Evolutionary conservation across 1,140 invertebrate species (phyloP).

Genomic region (Probaryconus sp.): DNA sequence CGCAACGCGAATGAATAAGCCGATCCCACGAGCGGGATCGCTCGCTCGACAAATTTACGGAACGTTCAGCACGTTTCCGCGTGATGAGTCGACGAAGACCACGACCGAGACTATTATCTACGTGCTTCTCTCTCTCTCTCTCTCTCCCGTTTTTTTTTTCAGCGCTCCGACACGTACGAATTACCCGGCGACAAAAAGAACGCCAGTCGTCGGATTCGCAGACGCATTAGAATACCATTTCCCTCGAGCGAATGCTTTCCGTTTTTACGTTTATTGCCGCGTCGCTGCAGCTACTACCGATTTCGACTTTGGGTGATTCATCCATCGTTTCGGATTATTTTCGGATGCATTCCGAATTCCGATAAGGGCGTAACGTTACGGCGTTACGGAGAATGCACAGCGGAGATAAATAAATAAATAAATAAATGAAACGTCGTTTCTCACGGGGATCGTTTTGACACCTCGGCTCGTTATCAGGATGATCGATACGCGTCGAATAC

Average conservation of each 20-base stretch:
- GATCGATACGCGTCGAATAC: constrained; percentile 55
- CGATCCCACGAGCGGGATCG: constrained; percentile 63
- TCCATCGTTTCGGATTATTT: constrained; percentile 7
- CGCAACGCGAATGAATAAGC: constrained; percentile 68
- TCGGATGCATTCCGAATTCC: constrained; percentile 13
- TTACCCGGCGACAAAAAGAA: background rate
- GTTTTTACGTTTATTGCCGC: too few relatives aligned
- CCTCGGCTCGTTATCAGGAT: constrained; percentile 31
- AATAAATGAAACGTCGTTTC: constrained; percentile 7
- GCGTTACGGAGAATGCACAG: background rate
- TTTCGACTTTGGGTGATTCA: too few relatives aligned
- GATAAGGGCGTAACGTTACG: background rate
- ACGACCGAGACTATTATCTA: constrained; percentile 11
- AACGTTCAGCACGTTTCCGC: constrained; percentile 64
- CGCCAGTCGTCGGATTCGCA: constrained; percentile 1
- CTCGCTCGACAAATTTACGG: constrained; percentile 60
- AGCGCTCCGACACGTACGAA: constrained; percentile 7
- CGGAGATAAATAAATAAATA: background rate
- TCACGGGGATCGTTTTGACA: constrained; percentile 48
- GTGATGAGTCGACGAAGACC: constrained; percentile 26
- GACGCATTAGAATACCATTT: background rate
- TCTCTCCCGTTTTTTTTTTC: background rate
- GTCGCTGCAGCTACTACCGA: too few relatives aligned
- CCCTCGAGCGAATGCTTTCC: too few relatives aligned
- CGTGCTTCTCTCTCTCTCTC: constrained; percentile 13